Evolutionary conservation across 2,113 vertebrate genomes (phyloP).

Genomic region (Fregata magnificens): DNA sequence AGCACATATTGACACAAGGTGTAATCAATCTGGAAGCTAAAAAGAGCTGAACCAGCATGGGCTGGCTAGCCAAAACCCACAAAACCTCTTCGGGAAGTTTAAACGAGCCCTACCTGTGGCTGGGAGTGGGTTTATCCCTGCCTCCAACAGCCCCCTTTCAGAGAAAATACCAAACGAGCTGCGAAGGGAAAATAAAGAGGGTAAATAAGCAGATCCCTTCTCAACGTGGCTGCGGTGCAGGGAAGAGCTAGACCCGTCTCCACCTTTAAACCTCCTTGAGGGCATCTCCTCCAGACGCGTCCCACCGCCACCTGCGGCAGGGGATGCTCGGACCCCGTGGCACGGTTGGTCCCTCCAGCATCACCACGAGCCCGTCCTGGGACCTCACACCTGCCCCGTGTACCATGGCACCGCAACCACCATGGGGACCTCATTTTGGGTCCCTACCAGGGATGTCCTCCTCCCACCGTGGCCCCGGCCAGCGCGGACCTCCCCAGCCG

Average conservation of each 20-base stretch:
- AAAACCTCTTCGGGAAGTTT: neutral
- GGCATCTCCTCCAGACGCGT: neutral
- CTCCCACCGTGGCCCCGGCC: accelerated
- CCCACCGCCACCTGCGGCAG: accelerated
- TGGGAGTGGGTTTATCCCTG: neutral
- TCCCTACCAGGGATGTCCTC: accelerated
- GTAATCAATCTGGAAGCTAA: slow-evolving; percentile 40
- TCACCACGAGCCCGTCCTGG: accelerated
- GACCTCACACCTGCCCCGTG: accelerated
- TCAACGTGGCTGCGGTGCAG: accelerated
- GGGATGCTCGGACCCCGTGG: neutral
- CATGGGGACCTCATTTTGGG: accelerated
- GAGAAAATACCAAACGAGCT: neutral
- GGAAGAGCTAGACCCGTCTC: neutral
- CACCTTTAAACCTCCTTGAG: neutral
- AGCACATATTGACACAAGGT: slow-evolving; percentile 70
- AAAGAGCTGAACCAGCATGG: slow-evolving; percentile 72
- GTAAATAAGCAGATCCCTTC: neutral
- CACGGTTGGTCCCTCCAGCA: neutral
- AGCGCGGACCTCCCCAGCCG: neutral
- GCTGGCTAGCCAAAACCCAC: slow-evolving; percentile 44
- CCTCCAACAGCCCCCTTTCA: neutral
- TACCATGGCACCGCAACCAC: neutral
- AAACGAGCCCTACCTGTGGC: neutral
- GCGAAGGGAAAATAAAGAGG: neutral